These are phyloP conservation scores for Sebastiscus albofasciatus DNA, from an alignment of 2,797 vertebrate genomes.

Conservation along the genomic window DNA sequence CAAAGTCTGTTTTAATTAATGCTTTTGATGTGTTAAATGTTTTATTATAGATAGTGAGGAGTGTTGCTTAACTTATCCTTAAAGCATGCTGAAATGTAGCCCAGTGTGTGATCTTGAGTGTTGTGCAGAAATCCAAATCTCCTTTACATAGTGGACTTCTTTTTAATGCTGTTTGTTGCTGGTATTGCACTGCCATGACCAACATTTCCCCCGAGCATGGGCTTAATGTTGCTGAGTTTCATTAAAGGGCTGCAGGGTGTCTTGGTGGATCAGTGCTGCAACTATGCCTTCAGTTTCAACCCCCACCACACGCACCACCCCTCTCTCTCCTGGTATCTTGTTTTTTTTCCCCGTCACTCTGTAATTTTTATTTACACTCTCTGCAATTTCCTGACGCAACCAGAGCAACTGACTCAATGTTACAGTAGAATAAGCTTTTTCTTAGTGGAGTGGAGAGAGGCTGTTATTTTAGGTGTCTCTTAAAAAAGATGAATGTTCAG, in stretches of 20 bases:
- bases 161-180: slow-evolving; percentile 5
- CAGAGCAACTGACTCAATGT: background rate
- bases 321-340: background rate
- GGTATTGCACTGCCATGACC: background rate
- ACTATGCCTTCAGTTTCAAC: slow-evolving; percentile 5
- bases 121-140: slow-evolving; percentile 8
- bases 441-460: background rate
- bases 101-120: background rate
- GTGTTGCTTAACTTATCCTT: background rate
- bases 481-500: background rate
- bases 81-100: background rate
- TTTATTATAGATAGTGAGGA: background rate
- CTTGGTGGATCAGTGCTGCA: slow-evolving; percentile 29
- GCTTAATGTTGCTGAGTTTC: slow-evolving; percentile 24
- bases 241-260: slow-evolving; percentile 21
- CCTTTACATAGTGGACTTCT: background rate
- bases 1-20: background rate
- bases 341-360: background rate
- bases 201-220: background rate
- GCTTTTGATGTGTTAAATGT: slow-evolving; percentile 1
- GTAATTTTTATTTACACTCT: slow-evolving; percentile 23
- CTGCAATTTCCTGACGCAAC: slow-evolving; percentile 22
- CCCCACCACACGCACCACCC: background rate
- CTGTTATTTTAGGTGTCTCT: background rate
- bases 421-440: background rate